phyloP scores from a whole-genome alignment of 2,113 vertebrate species.

The Mobula birostris region DNA sequence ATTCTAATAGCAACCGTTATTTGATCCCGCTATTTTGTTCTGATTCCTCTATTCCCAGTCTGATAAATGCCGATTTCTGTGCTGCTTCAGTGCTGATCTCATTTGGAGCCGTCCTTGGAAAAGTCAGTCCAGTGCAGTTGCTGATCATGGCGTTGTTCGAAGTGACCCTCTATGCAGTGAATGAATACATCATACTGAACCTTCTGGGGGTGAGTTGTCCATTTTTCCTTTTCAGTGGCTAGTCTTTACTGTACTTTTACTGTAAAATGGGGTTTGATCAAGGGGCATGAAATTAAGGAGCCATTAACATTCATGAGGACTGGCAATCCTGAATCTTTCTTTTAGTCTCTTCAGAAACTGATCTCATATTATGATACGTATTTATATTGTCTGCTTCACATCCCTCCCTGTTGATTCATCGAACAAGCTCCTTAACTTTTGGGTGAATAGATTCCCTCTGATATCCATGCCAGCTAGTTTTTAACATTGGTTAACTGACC shows the following conservation, averaged over 20 bases:
- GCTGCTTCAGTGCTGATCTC: slow-evolving; percentile 81
- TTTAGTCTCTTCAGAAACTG: neutral
- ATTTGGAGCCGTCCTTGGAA: slow-evolving; percentile 86
- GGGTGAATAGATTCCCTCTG: neutral
- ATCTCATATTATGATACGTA: neutral
- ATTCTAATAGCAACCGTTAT: no score
- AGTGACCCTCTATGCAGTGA: slow-evolving; percentile 78
- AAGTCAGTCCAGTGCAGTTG: slow-evolving; percentile 84
- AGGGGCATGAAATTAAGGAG: neutral
- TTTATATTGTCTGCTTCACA: neutral
- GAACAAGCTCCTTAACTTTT: neutral
- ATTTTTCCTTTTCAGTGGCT: neutral
- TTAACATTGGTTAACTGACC: neutral
- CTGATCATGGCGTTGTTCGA: slow-evolving; percentile 86
- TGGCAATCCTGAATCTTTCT: neutral
- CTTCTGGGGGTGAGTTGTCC: slow-evolving; percentile 74
- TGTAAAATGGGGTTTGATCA: neutral
- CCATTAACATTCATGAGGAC: neutral
- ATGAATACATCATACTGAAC: slow-evolving; percentile 78
- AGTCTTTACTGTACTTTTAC: neutral
- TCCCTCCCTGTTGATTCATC: neutral
- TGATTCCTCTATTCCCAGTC: slow-evolving; percentile 52
- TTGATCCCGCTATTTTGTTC: neutral
- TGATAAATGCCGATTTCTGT: slow-evolving; percentile 95
- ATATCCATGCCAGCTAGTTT: neutral